These are phyloP conservation scores for Aphaenogaster ashmeadi DNA, from an alignment of 1,140 invertebrate species.

Conservation along the genomic window DNA sequence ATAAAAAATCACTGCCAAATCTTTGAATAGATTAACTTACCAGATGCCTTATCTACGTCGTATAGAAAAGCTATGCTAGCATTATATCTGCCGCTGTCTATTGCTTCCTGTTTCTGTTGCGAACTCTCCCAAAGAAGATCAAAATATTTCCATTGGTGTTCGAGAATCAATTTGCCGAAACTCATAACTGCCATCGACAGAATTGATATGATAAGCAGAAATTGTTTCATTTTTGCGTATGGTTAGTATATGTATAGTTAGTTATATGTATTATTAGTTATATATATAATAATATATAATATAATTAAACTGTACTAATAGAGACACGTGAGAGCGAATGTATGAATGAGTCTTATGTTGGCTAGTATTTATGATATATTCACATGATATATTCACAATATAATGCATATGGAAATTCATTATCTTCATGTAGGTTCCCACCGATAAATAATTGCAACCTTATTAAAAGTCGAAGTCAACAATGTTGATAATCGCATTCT, in stretches of 20 bases:
- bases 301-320: background rate
- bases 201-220: background rate
- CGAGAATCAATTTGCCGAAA: background rate
- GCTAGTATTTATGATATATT: background rate
- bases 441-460: background rate
- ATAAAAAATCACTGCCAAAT: background rate
- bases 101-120: background rate
- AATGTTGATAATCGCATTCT: background rate
- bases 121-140: conserved; percentile 9
- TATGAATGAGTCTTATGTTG: background rate
- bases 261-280: too few species aligned
- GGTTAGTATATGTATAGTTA: background rate
- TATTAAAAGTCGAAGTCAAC: background rate
- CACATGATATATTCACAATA: background rate
- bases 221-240: background rate
- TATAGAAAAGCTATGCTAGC: background rate
- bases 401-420: background rate
- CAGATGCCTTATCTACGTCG: background rate
- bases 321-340: background rate
- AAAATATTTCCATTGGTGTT: conserved; percentile 9
- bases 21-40: background rate
- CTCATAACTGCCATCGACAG: background rate
- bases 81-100: background rate
- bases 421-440: background rate
- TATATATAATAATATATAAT: background rate